Base-by-base conservation (phyloP, 2,888 invertebrate genomes). In the Miltochrista miniata region DNA sequence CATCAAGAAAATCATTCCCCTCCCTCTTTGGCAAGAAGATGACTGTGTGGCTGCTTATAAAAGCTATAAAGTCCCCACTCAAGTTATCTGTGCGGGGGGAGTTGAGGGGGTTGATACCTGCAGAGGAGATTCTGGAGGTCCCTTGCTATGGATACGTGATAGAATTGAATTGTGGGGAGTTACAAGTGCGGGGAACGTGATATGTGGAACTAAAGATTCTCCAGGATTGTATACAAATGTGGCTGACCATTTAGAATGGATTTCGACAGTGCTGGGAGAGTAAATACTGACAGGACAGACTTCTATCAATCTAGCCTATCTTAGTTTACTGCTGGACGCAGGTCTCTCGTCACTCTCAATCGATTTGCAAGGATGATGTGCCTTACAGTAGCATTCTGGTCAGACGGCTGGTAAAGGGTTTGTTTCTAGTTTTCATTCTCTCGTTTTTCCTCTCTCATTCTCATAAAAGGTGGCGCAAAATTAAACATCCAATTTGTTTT, bases 121-220 rank as follows among this genome's bases (percentile, higher is more conserved):
- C 55, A 67, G 72, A 2, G 86, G 86, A 0, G 87, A 86, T 48
- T 85, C 85, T 0, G 86, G 86, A 0, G 85, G 86, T 0, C 87
- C 86, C 1, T 45, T 86, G 0, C 69, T 76, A 2, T 72, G 72
- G 61, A 37, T 67, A 9, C 68, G 62, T 11, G 56, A 64, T 0
- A 67, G 47, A 2, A 65, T 61, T 0, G 81, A 83, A 33, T 40
- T 86, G 0, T 76, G 76, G 65, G 86, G 86, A 0, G 72, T 86
- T 0, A 81, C 77, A 1, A 83, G 81, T 48, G 63, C 72, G 0
- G 86, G 87, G 0, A 73, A 68, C 4, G 52, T 56, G 0, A 60
- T 53, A 1, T 86, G 87, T 12, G 85, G 85, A 0, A 70, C 71
- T 0, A 59, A 68, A 15, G 74, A 74, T 0, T 69, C 63, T 0